Base-by-base conservation (phyloP, 2,888 invertebrate species). In the Apotomis betuletana region DNA sequence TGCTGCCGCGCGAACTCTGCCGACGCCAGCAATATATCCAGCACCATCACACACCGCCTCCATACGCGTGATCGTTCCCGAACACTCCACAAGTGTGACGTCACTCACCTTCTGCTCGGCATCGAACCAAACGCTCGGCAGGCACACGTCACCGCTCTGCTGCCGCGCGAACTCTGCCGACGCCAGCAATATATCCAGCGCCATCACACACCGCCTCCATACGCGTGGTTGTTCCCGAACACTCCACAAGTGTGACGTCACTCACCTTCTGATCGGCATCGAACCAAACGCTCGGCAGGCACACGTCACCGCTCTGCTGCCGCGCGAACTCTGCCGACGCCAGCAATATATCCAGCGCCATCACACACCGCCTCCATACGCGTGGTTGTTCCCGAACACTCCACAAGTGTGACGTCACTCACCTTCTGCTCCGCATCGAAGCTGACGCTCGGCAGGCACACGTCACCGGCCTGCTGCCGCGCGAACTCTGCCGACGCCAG, bases 21-120 rank as follows among this genome's bases (percentile, higher is more conserved):
- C 57, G 99, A 93, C 0, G 97, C 95, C 69, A 97, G 92, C 12
- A 99, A 85, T 8, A 98, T 97, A 89, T 99, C 99, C 49, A 99
- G 85, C 0, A 94, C 94, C 0, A 97, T 94, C 27, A 99, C 86
- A 82, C 97, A 97, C 95, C 5, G 96, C 97, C 57, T 92, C 90
- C 80, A 68, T 95, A 93, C 5, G 94, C 93, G 83, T 96, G 96
- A 74, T 95, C 94, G 57, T 95, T 96, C 77, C 96, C 96, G 89
- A 98, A 98, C 80, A 98, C 96, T 76, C 96, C 92, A 59, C 10
- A 8, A 44, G 98, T 15, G 8, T 8, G 57, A 10, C 46, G 15
- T 27, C 61, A 15, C 15, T 15, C 15, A 15, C 15, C 15, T 64
- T 64, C n/a, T 44, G 81, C 38, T 92, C 86, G 1, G 89, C 82